These are phyloP conservation scores for Pocillopora meandrina DNA, from an alignment of 92 coral and sea anemone genomes.

Conservation along the genomic window DNA sequence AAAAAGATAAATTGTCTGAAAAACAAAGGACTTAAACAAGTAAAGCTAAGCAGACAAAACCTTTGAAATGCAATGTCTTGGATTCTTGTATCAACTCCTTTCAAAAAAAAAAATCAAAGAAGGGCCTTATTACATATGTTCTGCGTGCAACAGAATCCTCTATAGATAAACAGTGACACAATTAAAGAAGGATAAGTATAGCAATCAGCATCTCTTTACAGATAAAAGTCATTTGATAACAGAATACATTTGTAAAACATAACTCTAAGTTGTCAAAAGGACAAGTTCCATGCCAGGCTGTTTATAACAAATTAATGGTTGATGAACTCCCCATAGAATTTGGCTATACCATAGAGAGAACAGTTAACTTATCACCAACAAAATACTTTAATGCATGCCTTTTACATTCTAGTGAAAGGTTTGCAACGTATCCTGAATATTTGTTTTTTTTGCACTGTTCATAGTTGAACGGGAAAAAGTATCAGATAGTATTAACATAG, in stretches of 20 bases:
- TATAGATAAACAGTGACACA: no score
- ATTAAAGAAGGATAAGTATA: no score
- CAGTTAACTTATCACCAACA: not conserved
- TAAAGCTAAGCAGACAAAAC: not conserved
- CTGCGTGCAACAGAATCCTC: no score
- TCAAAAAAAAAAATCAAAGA: conserved; percentile 17
- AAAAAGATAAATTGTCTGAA: not conserved
- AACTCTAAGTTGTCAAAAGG: no score
- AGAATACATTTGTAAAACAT: no score
- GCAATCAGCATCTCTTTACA: no score
- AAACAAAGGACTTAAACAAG: not conserved
- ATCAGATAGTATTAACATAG: no score
- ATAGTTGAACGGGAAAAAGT: no score
- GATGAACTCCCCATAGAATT: conserved; percentile 33
- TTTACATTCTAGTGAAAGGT: conserved; percentile 2
- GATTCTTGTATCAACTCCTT: conserved; percentile 5
- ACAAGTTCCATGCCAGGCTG: conserved; percentile 46
- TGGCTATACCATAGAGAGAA: conserved; percentile 25
- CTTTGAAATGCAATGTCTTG: not conserved
- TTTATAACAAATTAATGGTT: conserved; percentile 30
- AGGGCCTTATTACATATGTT: conserved; percentile 23
- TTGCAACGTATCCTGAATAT: no score
- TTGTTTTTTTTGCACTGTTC: no score
- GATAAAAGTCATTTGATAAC: no score
- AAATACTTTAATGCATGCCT: conserved; percentile 17